phyloP scores from a whole-genome alignment of 2,888 invertebrate genomes.

The Tolmerus cingulatus region DNA sequence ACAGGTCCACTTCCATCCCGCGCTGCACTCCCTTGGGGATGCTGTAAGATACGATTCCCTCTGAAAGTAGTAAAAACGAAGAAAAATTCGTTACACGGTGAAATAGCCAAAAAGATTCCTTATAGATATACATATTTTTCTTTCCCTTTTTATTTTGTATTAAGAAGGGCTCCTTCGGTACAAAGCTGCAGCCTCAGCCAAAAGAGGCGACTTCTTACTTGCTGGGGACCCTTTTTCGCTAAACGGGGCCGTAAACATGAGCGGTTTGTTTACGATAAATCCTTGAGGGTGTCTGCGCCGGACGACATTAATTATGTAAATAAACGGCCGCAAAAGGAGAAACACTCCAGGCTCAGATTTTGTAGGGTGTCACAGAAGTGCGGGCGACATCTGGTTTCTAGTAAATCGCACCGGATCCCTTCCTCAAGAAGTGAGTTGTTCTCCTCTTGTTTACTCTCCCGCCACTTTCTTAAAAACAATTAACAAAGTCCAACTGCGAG shows the following conservation, averaged over 20 bases:
- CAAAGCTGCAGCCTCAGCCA: not conserved
- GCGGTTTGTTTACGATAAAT: conserved; percentile 44
- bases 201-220: not conserved
- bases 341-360: not conserved
- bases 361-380: not conserved
- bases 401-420: not conserved
- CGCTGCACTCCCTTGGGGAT: conserved; percentile 78
- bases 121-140: not conserved
- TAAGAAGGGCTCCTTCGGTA: not conserved
- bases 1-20: conserved; percentile 77
- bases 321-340: conserved; percentile 40
- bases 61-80: conserved; percentile 64
- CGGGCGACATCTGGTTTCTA: not conserved
- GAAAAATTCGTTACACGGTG: conserved; percentile 18
- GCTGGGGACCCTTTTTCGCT: conserved; percentile 12
- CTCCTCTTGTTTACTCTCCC: conserved; percentile 2
- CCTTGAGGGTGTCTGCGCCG: conserved; percentile 12
- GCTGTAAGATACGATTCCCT: conserved; percentile 80
- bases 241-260: conserved; percentile 11
- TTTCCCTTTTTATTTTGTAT: not conserved
- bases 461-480: conserved; percentile 15
- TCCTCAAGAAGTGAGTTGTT: not conserved
- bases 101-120: not conserved
- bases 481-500: conserved; percentile 13
- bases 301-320: conserved; percentile 44